Base-by-base conservation (phyloP, 2,797 vertebrate species). In the Bradypodion pumilum region DNA sequence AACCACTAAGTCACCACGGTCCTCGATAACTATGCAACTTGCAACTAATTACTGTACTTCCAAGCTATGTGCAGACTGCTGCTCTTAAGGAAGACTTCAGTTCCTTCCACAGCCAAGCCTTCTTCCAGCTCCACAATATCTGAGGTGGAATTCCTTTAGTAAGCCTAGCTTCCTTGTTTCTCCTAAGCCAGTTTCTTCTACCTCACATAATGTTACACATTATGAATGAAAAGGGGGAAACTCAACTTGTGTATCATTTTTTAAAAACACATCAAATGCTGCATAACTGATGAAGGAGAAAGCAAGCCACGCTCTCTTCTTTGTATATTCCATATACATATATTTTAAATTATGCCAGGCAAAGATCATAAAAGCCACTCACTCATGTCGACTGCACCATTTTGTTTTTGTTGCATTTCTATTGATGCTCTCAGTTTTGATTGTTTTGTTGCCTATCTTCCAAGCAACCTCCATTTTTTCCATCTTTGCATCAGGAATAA, bases 391-490 rank as follows among this genome's bases (percentile, higher is more conserved):
- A 2, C 94, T 91, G 62, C 80, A 82, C 86, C 95, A 89, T 52
- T 89, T 90, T 7, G 91, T 91, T 12, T 90, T 92, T 68, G 90
- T 85, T 85, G 86, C 69, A 59, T 16, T 91, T 86, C 91, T 89
- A 1, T 76, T 70, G 63, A 90, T 70, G 5, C 27, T 92, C n/a
- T 94, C 92, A 79, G 92, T 85, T 81, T 86, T 37, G 4, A 98
- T 89, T 49, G 91, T 90, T 40, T 88, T 40, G 9, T 90, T 95
- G 59, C 94, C 95, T 86, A 87, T 97, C 62, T 60, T 96, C 98
- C 98, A 99, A 27, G 81, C 91, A 46, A 96, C 95, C 0, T 95
- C 94, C 52, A 96, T 88, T 87, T 89, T 95, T 56, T 87, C 87
- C 27, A 70, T 13, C 62, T 87, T 40, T 66, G 88, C 84, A 29